Conservation (phyloP, 1,140 invertebrate genomes). For the Aphis craccivora region DNA sequence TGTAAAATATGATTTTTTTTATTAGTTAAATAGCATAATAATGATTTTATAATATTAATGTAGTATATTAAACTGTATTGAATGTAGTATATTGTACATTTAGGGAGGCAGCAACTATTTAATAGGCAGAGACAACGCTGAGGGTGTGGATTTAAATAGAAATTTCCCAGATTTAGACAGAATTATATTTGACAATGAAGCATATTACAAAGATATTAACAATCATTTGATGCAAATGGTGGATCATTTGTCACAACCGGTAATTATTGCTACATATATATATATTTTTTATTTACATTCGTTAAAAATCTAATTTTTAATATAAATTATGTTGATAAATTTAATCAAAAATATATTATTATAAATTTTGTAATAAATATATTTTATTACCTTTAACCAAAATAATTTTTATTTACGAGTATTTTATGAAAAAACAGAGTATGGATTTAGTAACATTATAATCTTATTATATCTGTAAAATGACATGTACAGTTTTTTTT, state of each 20-base stretch:
- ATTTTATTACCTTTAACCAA: background rate
- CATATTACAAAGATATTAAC: conserved; percentile 70
- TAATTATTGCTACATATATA: conserved; percentile 65
- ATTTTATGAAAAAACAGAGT: background rate
- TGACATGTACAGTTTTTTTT: background rate
- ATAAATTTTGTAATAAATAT: background rate
- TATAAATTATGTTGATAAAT: background rate
- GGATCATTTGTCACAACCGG: conserved; percentile 71
- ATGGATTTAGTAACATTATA: background rate
- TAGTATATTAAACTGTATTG: too few relatives aligned
- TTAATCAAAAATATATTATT: background rate
- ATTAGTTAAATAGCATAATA: background rate
- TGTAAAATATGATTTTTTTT: background rate
- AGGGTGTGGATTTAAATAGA: conserved; percentile 90
- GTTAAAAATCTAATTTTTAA: background rate
- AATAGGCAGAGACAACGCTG: conserved; percentile 82
- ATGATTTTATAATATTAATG: too few relatives aligned
- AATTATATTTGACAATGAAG: conserved; percentile 69
- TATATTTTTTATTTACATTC: background rate
- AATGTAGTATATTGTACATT: background rate
- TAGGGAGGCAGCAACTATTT: conserved; percentile 31
- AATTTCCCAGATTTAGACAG: conserved; percentile 95
- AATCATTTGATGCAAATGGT: conserved; percentile 75
- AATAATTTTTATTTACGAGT: background rate
- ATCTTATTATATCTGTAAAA: background rate